Conservation (phyloP, 2,888 invertebrate species). For the Drosophila lutescens region DNA sequence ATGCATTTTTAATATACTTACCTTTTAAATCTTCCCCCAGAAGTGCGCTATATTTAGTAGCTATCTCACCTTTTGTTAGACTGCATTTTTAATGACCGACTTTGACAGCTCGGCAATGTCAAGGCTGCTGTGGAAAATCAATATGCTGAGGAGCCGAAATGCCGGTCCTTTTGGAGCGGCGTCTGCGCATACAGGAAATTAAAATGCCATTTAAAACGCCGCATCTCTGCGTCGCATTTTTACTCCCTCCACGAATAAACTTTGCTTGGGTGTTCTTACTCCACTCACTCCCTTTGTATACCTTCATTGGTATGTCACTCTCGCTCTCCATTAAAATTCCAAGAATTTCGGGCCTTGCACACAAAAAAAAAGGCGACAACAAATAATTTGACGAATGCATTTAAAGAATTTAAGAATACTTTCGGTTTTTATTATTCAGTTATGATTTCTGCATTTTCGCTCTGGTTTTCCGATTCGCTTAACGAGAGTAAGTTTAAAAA, state of each 20-base stretch:
- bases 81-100: slow-evolving; percentile 21
- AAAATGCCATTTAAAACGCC: slow-evolving; percentile 41
- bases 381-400: slow-evolving; percentile 43
- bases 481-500: slow-evolving; percentile 70
- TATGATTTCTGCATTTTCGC: slow-evolving; percentile 43
- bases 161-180: slow-evolving; percentile 26
- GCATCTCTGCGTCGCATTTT: slow-evolving; percentile 1
- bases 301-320: slow-evolving; percentile 1
- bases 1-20: not conserved
- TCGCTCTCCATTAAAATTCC: slow-evolving; percentile 5
- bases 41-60: slow-evolving; percentile 42
- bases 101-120: slow-evolving; percentile 46
- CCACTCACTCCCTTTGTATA: not conserved
- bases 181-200: slow-evolving; percentile 46
- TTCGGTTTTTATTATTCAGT: slow-evolving; percentile 71
- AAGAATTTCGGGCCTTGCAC: slow-evolving; percentile 8
- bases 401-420: slow-evolving; percentile 77
- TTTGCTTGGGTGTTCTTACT: not conserved
- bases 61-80: slow-evolving; percentile 28
- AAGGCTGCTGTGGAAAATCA: slow-evolving; percentile 39
- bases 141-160: slow-evolving; percentile 31
- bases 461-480: slow-evolving; percentile 47
- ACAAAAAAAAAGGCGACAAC: not conserved
- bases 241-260: not conserved
- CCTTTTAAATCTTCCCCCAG: slow-evolving; percentile 4